Percentiles rank a stretch among this genome's conserved stretches.
phyloP scores from a whole-genome alignment of 2,888 invertebrate species.

The Chymomyza fuscimana region DNA sequence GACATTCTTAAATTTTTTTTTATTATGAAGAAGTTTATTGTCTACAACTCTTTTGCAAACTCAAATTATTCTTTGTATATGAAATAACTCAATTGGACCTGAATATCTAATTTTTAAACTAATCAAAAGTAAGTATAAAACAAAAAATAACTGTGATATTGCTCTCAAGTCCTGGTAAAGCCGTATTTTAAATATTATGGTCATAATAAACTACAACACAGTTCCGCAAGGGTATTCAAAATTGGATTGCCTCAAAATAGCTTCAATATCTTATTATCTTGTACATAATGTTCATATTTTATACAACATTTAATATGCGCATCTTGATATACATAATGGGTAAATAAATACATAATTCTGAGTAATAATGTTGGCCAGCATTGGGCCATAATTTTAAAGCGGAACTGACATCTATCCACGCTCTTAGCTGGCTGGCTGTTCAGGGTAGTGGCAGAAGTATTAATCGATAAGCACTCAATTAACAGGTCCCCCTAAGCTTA shows the following conservation, averaged over 20 bases:
- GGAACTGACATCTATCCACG: not conserved
- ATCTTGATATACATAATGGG: not conserved
- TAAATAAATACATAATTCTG: not conserved
- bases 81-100: too few relatives aligned
- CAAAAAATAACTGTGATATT: too few relatives aligned
- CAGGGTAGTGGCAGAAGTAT: slow-evolving; percentile 20
- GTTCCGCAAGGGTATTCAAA: not conserved
- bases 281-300: not conserved
- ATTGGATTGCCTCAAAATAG: not conserved
- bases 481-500: slow-evolving; percentile 71
- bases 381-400: not conserved
- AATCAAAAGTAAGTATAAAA: too few relatives aligned
- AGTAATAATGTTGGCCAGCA: not conserved
- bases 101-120: too few relatives aligned
- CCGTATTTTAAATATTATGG: too few relatives aligned
- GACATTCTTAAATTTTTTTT: too few relatives aligned
- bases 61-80: too few relatives aligned
- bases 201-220: not conserved
- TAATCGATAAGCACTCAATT: slow-evolving; percentile 70
- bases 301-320: not conserved
- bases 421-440: not conserved
- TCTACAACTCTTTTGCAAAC: too few relatives aligned
- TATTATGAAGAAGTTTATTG: too few relatives aligned
- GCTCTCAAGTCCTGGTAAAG: too few relatives aligned
- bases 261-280: not conserved